Percentiles rank a stretch among this genome's conserved stretches.
These are phyloP conservation scores for Fissipunctia ypsillon DNA, from an alignment of 2,888 invertebrate genomes.

Conservation along the genomic window DNA sequence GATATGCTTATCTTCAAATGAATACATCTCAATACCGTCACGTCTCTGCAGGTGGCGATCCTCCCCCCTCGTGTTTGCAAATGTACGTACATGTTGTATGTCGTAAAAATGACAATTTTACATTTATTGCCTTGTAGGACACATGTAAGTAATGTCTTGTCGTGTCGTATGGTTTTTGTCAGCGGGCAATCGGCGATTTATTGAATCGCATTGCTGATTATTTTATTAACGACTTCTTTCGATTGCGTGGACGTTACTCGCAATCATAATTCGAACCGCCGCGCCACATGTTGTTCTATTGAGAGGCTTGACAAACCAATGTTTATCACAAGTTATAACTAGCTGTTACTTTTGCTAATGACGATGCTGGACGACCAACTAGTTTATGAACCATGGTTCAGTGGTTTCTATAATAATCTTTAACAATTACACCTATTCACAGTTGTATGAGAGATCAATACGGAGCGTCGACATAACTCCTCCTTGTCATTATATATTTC, in stretches of 20 bases:
- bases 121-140: constrained; percentile 84
- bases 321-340: constrained; percentile 68
- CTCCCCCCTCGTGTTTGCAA: constrained; percentile 78
- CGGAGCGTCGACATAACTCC: constrained; percentile 58
- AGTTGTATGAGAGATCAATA: constrained; percentile 60
- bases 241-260: constrained; percentile 76
- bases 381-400: constrained; percentile 47
- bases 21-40: constrained; percentile 74
- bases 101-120: constrained; percentile 87
- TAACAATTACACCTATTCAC: constrained; percentile 60
- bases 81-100: constrained; percentile 77
- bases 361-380: constrained; percentile 17
- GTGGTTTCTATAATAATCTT: constrained; percentile 53
- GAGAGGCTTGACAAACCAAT: constrained; percentile 75
- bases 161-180: constrained; percentile 85
- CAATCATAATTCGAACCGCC: constrained; percentile 69
- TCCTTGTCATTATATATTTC: constrained; percentile 48
- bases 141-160: constrained; percentile 84
- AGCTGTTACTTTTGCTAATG: constrained; percentile 43
- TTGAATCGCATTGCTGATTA: constrained; percentile 84
- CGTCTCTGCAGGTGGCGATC: constrained; percentile 79
- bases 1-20: constrained; percentile 66
- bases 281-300: constrained; percentile 71
- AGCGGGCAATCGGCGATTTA: constrained; percentile 88
- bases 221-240: constrained; percentile 83